Base-by-base conservation (phyloP, 2,113 vertebrate species). In the Haemorhous mexicanus region DNA sequence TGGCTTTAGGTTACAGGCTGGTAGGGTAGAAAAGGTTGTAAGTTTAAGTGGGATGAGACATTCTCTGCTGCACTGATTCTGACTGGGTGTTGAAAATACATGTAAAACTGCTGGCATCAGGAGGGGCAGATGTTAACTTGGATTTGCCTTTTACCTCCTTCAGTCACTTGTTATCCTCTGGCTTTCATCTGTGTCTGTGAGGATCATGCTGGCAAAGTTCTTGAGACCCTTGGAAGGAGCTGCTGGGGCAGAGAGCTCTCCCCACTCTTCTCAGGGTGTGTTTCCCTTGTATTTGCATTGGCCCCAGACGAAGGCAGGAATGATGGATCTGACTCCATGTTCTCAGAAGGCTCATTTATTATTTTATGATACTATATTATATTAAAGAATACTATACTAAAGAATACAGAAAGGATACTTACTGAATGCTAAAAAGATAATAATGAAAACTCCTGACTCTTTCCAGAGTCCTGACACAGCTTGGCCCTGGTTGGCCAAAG, bases 151-250 rank as follows among this genome's bases (percentile, higher is more conserved):
- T 43, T 37, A 4, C 32, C 17, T 30, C 28, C 49, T 62, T 73
- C 37, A 56, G 66, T 41, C 10, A 0, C 20, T 52, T 72, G 23
- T 11, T 56, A 4, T 46, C 0, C 1, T n/a, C 44, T 58, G 28
- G 35, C 10, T 79, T 79, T 75, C 14, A 5, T 61, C 64, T 35
- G 2, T 20, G 18, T 47, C 50, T n/a, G 6, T 66, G 39, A 53
- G 20, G 8, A 69, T 56, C 32, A 16, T 0, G 0, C 8, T 87
- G 64, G 53, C 28, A 77, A 74, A 82, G 14, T n/a, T 64, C 33
- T 28, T 77, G 52, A 30, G 47, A 33, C 33, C 17, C 24, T 35
- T 22, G 12, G 16, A 37, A 32, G 47, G 11, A 62, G 32, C 21
- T 76, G 27, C 19, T 63, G 52, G 27, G 24, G 6, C n/a, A 77